Evolutionary conservation across 2,888 invertebrate species (phyloP).

Genomic region (Digitonthophagus gazella): DNA sequence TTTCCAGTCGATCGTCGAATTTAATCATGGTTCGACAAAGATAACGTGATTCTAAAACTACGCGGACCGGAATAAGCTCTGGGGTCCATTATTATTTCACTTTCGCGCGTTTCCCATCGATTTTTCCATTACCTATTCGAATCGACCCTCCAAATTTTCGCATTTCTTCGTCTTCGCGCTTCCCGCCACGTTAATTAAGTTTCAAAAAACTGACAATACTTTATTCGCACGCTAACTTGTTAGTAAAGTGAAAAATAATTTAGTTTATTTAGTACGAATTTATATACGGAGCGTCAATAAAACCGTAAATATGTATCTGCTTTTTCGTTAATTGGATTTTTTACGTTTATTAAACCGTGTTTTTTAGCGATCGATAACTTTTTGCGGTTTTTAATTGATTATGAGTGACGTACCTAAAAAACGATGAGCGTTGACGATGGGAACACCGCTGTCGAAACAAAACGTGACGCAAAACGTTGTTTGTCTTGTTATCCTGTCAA

Average conservation of each 20-base stretch:
- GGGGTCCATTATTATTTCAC: background rate
- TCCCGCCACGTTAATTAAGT: too few species aligned
- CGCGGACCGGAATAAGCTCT: background rate
- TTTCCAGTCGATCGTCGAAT: background rate
- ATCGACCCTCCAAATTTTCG: background rate
- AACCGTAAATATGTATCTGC: too few species aligned
- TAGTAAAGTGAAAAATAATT: too few species aligned
- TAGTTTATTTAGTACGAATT: too few species aligned
- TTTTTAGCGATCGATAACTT: background rate
- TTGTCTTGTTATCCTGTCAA: background rate
- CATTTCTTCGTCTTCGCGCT: too few species aligned
- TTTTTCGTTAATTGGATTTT: too few species aligned
- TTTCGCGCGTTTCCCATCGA: background rate
- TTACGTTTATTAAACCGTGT: background rate
- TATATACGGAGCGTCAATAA: too few species aligned
- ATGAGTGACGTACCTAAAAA: background rate
- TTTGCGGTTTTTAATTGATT: background rate
- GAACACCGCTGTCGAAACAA: background rate
- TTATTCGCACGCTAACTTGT: too few species aligned
- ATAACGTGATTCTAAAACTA: background rate
- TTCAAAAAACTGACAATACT: too few species aligned
- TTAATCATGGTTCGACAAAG: background rate
- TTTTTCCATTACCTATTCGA: background rate
- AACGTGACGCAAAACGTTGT: background rate
- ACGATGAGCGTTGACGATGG: background rate